A percentile compares a stretch with the other conserved stretches of the same genome.
Conservation (phyloP, 2,113 vertebrate genomes). For the Ptilorrhoa leucosticta region DNA sequence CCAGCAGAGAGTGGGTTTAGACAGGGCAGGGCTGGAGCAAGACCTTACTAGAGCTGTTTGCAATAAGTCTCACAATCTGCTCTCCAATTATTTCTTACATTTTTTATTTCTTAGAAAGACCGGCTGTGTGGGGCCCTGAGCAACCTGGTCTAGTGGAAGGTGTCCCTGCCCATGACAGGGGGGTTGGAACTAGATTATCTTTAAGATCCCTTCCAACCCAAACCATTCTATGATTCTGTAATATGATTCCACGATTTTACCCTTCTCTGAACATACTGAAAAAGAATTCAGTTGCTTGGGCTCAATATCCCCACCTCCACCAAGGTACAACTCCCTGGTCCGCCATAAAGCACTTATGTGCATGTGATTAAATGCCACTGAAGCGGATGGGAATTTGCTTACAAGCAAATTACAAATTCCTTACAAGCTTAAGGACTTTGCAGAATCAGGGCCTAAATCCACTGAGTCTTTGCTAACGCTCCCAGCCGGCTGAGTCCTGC, state of each 20-base stretch:
- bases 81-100: not conserved
- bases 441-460: conserved; percentile 45
- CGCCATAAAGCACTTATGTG: not conserved
- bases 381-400: conserved; percentile 32
- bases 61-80: not conserved
- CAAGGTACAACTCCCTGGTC: not conserved
- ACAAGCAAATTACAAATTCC: conserved; percentile 57
- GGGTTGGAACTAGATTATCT: not conserved
- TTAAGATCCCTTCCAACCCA: not conserved
- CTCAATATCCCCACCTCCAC: not conserved
- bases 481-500: not conserved
- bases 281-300: not conserved
- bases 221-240: not conserved
- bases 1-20: not conserved
- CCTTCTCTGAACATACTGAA: not conserved
- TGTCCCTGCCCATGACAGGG: not conserved
- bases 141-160: not conserved
- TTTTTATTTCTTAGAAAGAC: not conserved
- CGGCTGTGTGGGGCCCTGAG: not conserved
- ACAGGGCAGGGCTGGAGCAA: not conserved
- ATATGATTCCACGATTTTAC: not conserved
- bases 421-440: conserved; percentile 50
- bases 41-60: not conserved
- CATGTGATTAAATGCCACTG: conserved; percentile 22
- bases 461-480: not conserved